Evolutionary conservation across 2,888 invertebrate species (phyloP).

Genomic region (Cistogaster globosa): DNA sequence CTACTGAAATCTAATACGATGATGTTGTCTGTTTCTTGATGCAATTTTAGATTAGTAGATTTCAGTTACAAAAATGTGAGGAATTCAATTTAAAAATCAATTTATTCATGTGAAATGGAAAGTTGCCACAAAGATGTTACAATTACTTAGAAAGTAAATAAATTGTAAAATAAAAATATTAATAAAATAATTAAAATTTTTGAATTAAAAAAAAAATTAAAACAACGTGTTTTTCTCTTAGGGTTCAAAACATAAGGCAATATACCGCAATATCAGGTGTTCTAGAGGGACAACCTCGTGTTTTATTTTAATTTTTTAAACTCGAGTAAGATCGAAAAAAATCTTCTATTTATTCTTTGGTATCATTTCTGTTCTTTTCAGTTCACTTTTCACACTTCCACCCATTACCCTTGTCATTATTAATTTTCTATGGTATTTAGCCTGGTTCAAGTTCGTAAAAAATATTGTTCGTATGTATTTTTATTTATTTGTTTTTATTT

Average conservation of each 20-base stretch:
- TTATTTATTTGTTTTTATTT: not conserved
- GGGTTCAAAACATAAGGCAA: no score
- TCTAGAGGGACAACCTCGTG: no score
- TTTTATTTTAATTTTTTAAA: no score
- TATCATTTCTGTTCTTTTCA: not conserved
- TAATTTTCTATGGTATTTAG: slow-evolving; percentile 56
- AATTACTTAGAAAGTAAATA: not conserved
- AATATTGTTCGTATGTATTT: slow-evolving; percentile 11
- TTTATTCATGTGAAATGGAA: slow-evolving; percentile 23
- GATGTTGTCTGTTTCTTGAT: not conserved
- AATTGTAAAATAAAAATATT: not conserved
- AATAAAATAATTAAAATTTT: no score
- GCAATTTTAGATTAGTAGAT: slow-evolving; percentile 51
- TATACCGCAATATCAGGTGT: no score
- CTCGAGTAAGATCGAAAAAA: no score
- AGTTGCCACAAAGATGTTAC: not conserved
- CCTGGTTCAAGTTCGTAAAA: slow-evolving; percentile 66
- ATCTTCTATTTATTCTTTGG: no score
- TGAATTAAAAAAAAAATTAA: no score
- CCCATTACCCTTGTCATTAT: slow-evolving; percentile 63
- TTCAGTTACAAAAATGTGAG: slow-evolving; percentile 44
- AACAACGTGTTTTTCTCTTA: no score
- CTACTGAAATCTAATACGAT: slow-evolving; percentile 42
- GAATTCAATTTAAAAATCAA: not conserved
- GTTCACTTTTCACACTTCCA: slow-evolving; percentile 31